Evolutionary conservation across 53 echinoderm and acorn worm genomes (phyloP), one percentile per base, ranked within the genome.

Genomic region (Temnopleurus reevesii): DNA sequence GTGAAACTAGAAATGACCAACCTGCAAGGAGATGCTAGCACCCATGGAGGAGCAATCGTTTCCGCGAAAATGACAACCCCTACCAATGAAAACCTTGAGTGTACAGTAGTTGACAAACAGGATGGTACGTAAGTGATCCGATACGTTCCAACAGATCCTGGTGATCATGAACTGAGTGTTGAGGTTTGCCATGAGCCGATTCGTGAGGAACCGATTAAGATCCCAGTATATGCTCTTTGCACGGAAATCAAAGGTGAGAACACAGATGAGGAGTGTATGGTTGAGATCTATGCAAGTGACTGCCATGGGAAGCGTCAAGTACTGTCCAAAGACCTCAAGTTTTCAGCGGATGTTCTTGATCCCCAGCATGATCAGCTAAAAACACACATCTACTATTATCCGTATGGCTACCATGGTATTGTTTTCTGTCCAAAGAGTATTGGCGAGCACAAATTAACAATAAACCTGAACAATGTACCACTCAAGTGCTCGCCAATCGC

Each of bases 181-280:
- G 86, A 65, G 15, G 94, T 92, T 5, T 90, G 92, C 33, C 89
- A 89, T n/a, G 94, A 94, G 76, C 92, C 92, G 10, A 88, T 94
- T 76, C 55, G 59, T 24, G 56, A 92, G 8, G 10, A 90, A 28
- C 90, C 90, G 2, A 71, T 94, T 38, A 90, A 81, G 24, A 86
- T 94, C 25, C 83, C 81, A 2, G 94, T 82, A 23, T 81, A 83
- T 35, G 77, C 92, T 45, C 61, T 94, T 29, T 82, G 81, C 63
- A 90, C 92, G 3, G 84, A 92, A 30, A 83, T 90, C 29, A 82
- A 90, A 27, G 81, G 92, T 8, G 94, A 90, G 27, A 92, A 83
- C 31, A 90, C 92, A 12, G 92, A 92, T 35, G 86, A 92, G 13
- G 94, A 94, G 27, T 92, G 94, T 46, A 24, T 49, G 34, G 89